These are phyloP conservation scores for Centrocercus urophasianus DNA, from an alignment of 2,113 vertebrate genomes.

Conservation along the genomic window DNA sequence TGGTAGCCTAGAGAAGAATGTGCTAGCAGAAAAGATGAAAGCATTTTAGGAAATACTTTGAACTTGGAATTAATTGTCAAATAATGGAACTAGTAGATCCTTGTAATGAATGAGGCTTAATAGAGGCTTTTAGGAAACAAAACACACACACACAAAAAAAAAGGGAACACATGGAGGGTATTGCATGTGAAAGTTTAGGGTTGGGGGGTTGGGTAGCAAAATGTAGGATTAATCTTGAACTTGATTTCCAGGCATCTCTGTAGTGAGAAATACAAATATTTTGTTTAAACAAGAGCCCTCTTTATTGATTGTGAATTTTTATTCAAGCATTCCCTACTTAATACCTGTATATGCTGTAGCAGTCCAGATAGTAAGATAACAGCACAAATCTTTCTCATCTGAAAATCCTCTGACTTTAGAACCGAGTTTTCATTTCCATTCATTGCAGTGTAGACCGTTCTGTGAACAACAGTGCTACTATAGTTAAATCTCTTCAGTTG, in stretches of 20 bases:
- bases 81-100: not conserved
- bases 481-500: not conserved
- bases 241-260: not conserved
- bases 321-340: not conserved
- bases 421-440: not conserved
- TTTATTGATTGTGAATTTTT: not conserved
- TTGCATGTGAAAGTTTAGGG: not conserved
- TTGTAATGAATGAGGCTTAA: not conserved
- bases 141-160: not conserved
- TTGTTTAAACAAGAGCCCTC: not conserved
- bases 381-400: not conserved
- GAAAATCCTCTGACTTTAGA: not conserved
- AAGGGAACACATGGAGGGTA: accelerated
- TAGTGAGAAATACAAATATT: not conserved
- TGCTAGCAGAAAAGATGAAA: not conserved
- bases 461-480: not conserved
- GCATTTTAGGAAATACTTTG: not conserved
- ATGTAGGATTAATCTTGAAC: not conserved
- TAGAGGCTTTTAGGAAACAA: not conserved
- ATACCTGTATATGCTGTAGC: not conserved
- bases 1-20: not conserved
- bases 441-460: not conserved
- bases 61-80: not conserved
- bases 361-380: not conserved
- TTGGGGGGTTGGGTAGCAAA: not conserved